Evolutionary conservation across 1,140 invertebrate species (phyloP).

Genomic region (Anastrepha ludens): DNA sequence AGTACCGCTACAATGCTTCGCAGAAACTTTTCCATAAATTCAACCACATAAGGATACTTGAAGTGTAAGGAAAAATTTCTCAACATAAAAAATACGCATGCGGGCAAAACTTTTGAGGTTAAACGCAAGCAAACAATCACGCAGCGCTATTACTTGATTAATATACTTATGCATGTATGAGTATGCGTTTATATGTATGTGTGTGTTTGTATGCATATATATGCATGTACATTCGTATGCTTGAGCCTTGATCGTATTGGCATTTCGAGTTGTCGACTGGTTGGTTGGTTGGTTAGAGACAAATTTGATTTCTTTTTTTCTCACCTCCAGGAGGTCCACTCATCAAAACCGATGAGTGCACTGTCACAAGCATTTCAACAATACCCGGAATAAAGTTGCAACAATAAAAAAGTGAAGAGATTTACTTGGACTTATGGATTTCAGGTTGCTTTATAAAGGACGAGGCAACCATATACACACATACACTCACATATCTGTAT

Average conservation of each 20-base stretch:
- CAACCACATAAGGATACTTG: conserved; percentile 20
- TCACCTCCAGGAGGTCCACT: conserved; percentile 59
- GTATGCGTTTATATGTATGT: neutral
- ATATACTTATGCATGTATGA: too few relatives aligned
- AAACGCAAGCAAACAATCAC: conserved; percentile 66
- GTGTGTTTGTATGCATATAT: neutral
- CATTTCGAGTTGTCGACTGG: neutral
- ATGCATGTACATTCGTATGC: neutral
- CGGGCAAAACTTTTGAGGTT: conserved; percentile 73
- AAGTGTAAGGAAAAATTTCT: conserved; percentile 25
- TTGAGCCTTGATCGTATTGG: conserved; percentile 30
- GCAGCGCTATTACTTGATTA: neutral
- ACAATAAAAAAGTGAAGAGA: conserved; percentile 52
- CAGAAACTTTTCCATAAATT: conserved; percentile 56
- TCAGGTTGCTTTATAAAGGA: conserved; percentile 7
- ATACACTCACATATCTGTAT: neutral
- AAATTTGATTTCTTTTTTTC: conserved; percentile 55
- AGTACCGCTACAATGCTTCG: conserved; percentile 32
- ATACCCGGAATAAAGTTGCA: conserved; percentile 32
- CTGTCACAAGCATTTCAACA: conserved; percentile 41
- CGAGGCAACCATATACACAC: neutral
- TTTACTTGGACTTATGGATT: conserved; percentile 51
- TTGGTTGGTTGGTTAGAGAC: neutral
- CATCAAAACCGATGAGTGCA: conserved; percentile 57
- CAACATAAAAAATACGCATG: conserved; percentile 57